Conservation (phyloP, 2,888 invertebrate genomes). For the Ophonus ardosiacus region DNA sequence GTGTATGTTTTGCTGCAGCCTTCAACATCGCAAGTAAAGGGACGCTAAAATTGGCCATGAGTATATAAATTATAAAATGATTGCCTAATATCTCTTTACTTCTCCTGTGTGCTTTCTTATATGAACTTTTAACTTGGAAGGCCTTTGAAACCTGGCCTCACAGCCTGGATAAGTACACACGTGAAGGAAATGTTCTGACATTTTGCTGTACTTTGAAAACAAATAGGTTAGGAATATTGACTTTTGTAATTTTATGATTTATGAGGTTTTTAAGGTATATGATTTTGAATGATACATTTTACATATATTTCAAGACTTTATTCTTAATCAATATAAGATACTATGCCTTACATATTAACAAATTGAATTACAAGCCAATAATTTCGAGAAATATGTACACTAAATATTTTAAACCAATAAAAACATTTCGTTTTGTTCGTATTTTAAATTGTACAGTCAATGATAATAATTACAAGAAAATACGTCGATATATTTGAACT, state of each 20-base stretch:
- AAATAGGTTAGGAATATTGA: constrained; percentile 3
- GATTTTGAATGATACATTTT: background rate
- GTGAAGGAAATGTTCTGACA: constrained; percentile 1
- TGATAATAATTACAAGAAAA: background rate
- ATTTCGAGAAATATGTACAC: background rate
- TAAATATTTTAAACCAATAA: background rate
- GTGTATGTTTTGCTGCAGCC: constrained; percentile 81
- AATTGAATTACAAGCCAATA: background rate
- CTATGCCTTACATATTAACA: background rate
- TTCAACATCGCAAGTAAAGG: constrained; percentile 78
- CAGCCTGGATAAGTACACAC: constrained; percentile 50
- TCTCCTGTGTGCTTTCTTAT: constrained; percentile 52
- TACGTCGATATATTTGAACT: background rate
- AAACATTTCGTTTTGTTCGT: background rate
- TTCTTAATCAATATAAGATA: background rate
- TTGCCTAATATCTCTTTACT: constrained; percentile 24
- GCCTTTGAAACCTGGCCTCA: constrained; percentile 41
- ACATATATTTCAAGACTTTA: background rate
- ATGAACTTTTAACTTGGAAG: constrained; percentile 50
- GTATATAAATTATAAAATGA: background rate
- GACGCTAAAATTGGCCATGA: constrained; percentile 75
- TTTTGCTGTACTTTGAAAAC: background rate
- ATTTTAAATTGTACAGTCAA: constrained; percentile 7
- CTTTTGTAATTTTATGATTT: background rate
- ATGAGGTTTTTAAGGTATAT: too few species aligned